A percentile compares a stretch with the other conserved stretches of the same genome.
Conservation (phyloP, 2,888 invertebrate species). For the Rhabditoides inermis region DNA sequence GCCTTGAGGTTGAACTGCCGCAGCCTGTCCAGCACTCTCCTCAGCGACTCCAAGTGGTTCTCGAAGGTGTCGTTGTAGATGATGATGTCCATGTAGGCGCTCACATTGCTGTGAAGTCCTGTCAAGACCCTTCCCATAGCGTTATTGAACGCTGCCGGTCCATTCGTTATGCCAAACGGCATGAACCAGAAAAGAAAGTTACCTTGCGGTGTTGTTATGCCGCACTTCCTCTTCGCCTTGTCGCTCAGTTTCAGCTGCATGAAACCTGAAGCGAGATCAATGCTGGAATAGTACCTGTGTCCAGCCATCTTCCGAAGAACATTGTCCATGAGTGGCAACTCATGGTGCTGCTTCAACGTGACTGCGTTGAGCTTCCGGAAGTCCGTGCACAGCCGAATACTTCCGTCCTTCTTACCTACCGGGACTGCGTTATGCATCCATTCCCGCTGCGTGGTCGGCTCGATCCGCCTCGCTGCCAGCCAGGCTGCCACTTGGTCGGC, state of each 20-base stretch:
- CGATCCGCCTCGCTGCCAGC: no score
- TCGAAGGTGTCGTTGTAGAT: conserved; percentile 8
- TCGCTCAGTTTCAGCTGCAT: conserved; percentile 13
- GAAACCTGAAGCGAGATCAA: conserved; percentile 21
- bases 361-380: conserved; percentile 20
- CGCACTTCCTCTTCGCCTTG: conserved; percentile 6
- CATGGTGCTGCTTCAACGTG: conserved; percentile 22
- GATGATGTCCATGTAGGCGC: conserved; percentile 17
- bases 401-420: conserved; percentile 31
- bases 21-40: conserved; percentile 13
- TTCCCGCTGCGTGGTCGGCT: no score
- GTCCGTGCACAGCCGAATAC: conserved; percentile 24
- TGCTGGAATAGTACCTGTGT: conserved; percentile 7
- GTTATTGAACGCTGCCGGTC: conserved; percentile 13
- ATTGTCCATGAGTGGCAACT: conserved; percentile 18
- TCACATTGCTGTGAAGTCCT: conserved; percentile 9
- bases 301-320: conserved; percentile 13
- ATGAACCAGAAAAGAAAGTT: conserved; percentile 12
- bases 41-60: conserved; percentile 6
- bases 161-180: conserved; percentile 17
- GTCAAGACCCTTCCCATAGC: conserved; percentile 9
- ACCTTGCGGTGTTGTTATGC: conserved; percentile 4
- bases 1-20: conserved; percentile 13
- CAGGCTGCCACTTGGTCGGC: no score
- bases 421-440: no score